These are phyloP conservation scores for Anolis apletophallus DNA, from an alignment of 2,797 vertebrate species.

Conservation along the genomic window DNA sequence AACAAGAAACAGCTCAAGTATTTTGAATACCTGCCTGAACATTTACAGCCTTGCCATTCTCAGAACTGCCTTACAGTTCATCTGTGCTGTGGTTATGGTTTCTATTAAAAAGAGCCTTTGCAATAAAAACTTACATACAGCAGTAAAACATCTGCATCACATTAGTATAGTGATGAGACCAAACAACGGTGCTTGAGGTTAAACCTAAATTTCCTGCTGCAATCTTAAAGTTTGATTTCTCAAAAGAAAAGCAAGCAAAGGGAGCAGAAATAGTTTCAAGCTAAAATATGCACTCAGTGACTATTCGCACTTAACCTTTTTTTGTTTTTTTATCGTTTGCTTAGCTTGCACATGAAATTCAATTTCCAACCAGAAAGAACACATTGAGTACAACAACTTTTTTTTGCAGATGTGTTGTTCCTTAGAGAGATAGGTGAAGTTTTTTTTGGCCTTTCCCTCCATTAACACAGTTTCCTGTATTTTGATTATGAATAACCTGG, in stretches of 20 bases:
- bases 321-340: slow-evolving; percentile 40
- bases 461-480: not conserved
- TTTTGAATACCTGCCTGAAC: slow-evolving; percentile 58
- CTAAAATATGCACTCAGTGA: slow-evolving; percentile 73
- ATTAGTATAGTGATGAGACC: slow-evolving; percentile 83
- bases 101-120: slow-evolving; percentile 75
- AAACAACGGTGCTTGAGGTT: slow-evolving; percentile 82
- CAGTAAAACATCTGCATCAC: slow-evolving; percentile 79
- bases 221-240: slow-evolving; percentile 76
- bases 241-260: slow-evolving; percentile 74
- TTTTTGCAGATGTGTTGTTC: not conserved
- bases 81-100: slow-evolving; percentile 72
- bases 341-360: slow-evolving; percentile 73
- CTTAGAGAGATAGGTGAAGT: not conserved
- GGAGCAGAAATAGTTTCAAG: slow-evolving; percentile 61
- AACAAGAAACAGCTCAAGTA: slow-evolving; percentile 66
- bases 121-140: slow-evolving; percentile 75
- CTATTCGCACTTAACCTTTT: slow-evolving; percentile 64
- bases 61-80: slow-evolving; percentile 67
- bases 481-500: not conserved
- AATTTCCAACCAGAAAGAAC: slow-evolving; percentile 66
- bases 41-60: slow-evolving; percentile 63
- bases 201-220: slow-evolving; percentile 83
- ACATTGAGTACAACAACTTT: slow-evolving; percentile 63
- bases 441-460: not conserved